These are phyloP conservation scores for Prosapia bicincta DNA, from an alignment of 2,888 invertebrate genomes.

Conservation along the genomic window DNA sequence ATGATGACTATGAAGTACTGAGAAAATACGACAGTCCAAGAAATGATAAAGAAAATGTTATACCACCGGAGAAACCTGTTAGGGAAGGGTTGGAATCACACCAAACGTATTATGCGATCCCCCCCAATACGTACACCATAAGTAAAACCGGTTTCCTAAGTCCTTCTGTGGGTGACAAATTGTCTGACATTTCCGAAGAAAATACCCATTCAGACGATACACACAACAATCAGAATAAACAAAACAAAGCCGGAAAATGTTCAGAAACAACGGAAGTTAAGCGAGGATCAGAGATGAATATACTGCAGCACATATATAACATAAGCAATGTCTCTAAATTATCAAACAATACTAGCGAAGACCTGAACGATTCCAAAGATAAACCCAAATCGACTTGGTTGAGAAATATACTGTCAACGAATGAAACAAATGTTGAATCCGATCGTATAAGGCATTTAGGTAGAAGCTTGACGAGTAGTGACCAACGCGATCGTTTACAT, in stretches of 20 bases:
- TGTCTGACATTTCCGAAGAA: background rate
- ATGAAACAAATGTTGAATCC: background rate
- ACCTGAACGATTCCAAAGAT: background rate
- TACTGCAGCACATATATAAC: background rate
- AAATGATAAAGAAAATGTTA: background rate
- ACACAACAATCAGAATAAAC: background rate
- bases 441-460: background rate
- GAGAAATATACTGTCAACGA: background rate
- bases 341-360: background rate
- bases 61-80: background rate
- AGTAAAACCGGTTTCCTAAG: background rate
- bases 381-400: background rate
- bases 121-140: background rate
- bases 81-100: background rate
- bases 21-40: background rate
- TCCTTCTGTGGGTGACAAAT: background rate
- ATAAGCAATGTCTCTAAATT: background rate
- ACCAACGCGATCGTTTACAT: slow-evolving; percentile 8
- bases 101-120: background rate
- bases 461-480: background rate
- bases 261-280: background rate
- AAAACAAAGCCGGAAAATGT: background rate
- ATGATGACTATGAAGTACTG: background rate
- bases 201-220: background rate
- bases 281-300: background rate